phyloP scores from a whole-genome alignment of 2,113 vertebrate genomes.

The Numenius arquata region DNA sequence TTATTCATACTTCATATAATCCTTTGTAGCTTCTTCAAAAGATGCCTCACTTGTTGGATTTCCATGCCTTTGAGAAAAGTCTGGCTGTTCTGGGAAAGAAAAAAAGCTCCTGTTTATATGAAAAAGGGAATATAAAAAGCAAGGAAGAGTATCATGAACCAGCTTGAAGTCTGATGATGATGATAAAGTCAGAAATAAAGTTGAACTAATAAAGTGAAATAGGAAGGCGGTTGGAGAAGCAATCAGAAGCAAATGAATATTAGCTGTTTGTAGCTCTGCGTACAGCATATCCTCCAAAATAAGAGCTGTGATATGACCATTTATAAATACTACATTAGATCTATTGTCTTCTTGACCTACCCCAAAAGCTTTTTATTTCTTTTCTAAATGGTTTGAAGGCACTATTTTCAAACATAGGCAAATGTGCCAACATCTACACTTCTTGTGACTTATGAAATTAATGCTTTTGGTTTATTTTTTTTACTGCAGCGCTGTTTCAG shows the following conservation, averaged over 20 bases:
- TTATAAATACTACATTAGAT: background rate
- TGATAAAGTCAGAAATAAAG: slow-evolving; percentile 27
- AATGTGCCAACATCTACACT: background rate
- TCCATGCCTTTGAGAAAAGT: slow-evolving; percentile 40
- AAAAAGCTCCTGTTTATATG: background rate
- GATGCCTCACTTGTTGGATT: background rate
- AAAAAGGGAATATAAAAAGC: slow-evolving; percentile 14
- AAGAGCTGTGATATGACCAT: background rate
- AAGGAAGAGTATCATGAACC: background rate
- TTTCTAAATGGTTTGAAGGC: background rate
- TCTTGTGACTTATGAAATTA: background rate
- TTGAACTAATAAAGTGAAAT: slow-evolving; percentile 28
- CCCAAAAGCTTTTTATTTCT: background rate
- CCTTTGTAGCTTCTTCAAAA: slow-evolving; percentile 60
- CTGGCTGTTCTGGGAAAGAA: background rate
- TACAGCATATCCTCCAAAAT: background rate
- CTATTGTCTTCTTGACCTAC: background rate
- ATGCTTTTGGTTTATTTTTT: background rate
- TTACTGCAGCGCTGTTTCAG: background rate
- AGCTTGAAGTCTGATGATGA: slow-evolving; percentile 8
- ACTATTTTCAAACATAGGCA: background rate
- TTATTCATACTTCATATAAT: slow-evolving; percentile 31
- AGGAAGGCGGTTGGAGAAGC: background rate
- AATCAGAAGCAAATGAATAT: slow-evolving; percentile 20
- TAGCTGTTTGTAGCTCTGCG: background rate